Percentiles rank a stretch among this genome's conserved stretches.
These are phyloP conservation scores for Pachypanchax playfairii DNA, from an alignment of 2,113 vertebrate species.

Conservation along the genomic window DNA sequence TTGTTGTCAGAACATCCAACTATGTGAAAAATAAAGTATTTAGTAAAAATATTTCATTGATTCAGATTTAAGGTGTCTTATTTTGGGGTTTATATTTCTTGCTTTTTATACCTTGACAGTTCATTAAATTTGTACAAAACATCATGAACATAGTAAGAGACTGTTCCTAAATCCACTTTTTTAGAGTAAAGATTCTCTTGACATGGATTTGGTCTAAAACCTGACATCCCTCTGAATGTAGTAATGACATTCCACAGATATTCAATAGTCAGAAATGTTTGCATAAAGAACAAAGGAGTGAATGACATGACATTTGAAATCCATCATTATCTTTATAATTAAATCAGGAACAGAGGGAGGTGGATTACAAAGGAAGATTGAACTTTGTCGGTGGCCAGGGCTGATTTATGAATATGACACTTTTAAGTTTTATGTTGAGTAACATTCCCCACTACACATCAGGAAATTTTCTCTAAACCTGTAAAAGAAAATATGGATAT, in stretches of 20 bases:
- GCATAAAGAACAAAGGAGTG: neutral
- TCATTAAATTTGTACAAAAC: no score
- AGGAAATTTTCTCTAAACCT: neutral
- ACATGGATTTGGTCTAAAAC: neutral
- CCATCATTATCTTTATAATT: neutral
- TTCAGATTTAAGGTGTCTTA: neutral
- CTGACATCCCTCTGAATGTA: neutral
- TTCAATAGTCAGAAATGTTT: neutral
- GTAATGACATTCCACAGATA: neutral
- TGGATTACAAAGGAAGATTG: slow-evolving; percentile 19
- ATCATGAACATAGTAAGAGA: no score
- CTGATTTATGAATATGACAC: slow-evolving; percentile 1
- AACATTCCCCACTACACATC: neutral
- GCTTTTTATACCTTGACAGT: no score
- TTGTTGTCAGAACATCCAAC: neutral
- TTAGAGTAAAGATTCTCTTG: no score
- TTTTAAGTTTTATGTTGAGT: neutral
- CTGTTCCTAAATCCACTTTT: no score
- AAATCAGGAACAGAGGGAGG: slow-evolving; percentile 1
- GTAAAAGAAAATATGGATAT: neutral
- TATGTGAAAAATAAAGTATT: neutral
- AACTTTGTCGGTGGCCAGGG: neutral
- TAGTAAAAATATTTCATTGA: neutral
- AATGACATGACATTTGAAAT: slow-evolving; percentile 24
- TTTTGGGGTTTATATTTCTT: neutral